These are phyloP conservation scores for Leptobrachium leishanense DNA, from an alignment of 2,113 vertebrate species.

Conservation along the genomic window DNA sequence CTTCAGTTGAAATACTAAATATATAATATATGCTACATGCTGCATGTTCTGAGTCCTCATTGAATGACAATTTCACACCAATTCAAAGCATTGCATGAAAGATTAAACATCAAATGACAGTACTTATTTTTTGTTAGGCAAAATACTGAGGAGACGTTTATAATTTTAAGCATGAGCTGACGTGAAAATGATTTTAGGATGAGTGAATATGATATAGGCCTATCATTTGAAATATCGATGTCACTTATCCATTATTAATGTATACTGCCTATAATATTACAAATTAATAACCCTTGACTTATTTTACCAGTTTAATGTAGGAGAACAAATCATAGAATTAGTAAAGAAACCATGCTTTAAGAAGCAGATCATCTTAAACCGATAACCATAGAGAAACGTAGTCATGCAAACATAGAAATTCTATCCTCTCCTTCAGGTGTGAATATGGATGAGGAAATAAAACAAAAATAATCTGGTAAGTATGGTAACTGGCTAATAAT, in stretches of 20 bases:
- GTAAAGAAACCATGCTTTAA: not conserved
- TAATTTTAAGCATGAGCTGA: slow-evolving; percentile 32
- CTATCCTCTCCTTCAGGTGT: not conserved
- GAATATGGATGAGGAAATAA: too few relatives aligned
- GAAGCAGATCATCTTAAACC: not conserved
- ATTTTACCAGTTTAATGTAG: slow-evolving; percentile 15
- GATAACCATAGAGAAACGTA: not conserved
- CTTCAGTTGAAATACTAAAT: too few relatives aligned
- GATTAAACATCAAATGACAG: slow-evolving; percentile 34
- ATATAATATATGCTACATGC: too few relatives aligned
- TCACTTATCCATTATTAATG: slow-evolving; percentile 38
- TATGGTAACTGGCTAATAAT: too few relatives aligned
- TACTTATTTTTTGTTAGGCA: slow-evolving; percentile 36
- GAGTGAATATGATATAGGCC: slow-evolving; percentile 40
- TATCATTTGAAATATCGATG: slow-evolving; percentile 45
- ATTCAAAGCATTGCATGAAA: slow-evolving; percentile 26
- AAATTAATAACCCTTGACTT: slow-evolving; percentile 40
- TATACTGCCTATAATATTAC: slow-evolving; percentile 37
- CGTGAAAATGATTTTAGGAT: slow-evolving; percentile 29
- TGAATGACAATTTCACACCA: not conserved
- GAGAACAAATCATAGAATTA: slow-evolving; percentile 1
- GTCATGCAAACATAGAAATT: too few relatives aligned
- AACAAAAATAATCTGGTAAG: too few relatives aligned
- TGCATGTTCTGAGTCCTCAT: not conserved
- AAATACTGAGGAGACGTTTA: slow-evolving; percentile 26